Evolutionary conservation across 2,888 invertebrate genomes (phyloP).

Genomic region (Coenonympha arcania): DNA sequence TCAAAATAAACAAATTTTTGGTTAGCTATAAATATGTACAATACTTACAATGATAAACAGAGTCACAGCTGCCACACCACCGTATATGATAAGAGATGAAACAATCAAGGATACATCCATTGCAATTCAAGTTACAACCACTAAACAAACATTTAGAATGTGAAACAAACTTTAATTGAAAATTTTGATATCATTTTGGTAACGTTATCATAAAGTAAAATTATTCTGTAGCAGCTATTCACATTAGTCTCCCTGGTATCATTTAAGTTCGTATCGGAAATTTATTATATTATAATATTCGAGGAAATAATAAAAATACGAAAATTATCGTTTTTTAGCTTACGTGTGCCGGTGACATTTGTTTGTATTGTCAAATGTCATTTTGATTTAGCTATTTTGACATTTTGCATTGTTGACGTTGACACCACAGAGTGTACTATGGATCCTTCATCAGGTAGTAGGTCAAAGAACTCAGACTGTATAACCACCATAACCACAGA

Average conservation of each 20-base stretch:
- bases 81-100: slow-evolving; percentile 35
- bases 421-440: too few species aligned
- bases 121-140: not conserved
- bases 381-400: too few species aligned
- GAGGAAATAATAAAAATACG: too few species aligned
- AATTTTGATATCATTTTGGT: not conserved
- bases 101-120: slow-evolving; percentile 38
- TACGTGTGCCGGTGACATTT: too few species aligned
- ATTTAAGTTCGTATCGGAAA: not conserved
- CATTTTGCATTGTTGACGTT: too few species aligned
- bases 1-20: not conserved
- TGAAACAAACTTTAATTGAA: not conserved
- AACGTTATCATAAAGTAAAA: not conserved
- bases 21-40: not conserved
- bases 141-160: not conserved
- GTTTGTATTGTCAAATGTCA: too few species aligned
- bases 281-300: not conserved
- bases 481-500: too few species aligned
- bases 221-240: not conserved
- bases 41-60: slow-evolving; percentile 42
- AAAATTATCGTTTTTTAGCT: too few species aligned
- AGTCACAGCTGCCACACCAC: slow-evolving; percentile 30
- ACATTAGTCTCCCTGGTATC: not conserved
- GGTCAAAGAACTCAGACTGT: too few species aligned
- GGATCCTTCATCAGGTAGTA: too few species aligned